These are phyloP conservation scores for Diadumene lineata DNA, from an alignment of 92 coral and sea anemone genomes.

Conservation along the genomic window DNA sequence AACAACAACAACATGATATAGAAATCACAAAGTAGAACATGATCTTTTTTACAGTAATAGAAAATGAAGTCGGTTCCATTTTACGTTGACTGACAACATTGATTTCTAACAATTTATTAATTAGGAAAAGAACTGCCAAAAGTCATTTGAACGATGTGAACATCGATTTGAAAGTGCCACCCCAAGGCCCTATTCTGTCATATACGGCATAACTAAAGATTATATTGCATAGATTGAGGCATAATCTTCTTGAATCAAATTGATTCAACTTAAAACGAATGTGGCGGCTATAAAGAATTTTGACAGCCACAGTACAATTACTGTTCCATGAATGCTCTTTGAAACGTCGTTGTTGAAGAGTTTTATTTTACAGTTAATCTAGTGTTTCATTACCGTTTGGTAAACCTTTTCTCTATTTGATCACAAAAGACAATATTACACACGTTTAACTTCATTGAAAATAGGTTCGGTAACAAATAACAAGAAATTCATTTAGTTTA, in stretches of 20 bases:
- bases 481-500: conserved; percentile 14
- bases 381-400: background rate
- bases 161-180: background rate
- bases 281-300: background rate
- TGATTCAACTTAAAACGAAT: conserved; percentile 6
- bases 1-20: background rate
- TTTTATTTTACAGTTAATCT: background rate
- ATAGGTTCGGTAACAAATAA: background rate
- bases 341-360: background rate
- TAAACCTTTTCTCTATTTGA: background rate
- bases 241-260: conserved; percentile 14
- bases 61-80: background rate
- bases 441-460: background rate
- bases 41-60: conserved; percentile 1
- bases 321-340: background rate
- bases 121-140: conserved; percentile 16
- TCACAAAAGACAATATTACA: conserved; percentile 4
- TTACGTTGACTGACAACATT: conserved; percentile 28
- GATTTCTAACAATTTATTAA: conserved; percentile 27
- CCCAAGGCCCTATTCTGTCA: background rate
- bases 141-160: conserved; percentile 2
- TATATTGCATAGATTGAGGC: background rate
- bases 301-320: background rate
- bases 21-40: background rate
- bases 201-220: conserved; percentile 7